These are phyloP conservation scores for Phylloscopus whistleri DNA, from an alignment of 2,113 vertebrate species.

Conservation along the genomic window DNA sequence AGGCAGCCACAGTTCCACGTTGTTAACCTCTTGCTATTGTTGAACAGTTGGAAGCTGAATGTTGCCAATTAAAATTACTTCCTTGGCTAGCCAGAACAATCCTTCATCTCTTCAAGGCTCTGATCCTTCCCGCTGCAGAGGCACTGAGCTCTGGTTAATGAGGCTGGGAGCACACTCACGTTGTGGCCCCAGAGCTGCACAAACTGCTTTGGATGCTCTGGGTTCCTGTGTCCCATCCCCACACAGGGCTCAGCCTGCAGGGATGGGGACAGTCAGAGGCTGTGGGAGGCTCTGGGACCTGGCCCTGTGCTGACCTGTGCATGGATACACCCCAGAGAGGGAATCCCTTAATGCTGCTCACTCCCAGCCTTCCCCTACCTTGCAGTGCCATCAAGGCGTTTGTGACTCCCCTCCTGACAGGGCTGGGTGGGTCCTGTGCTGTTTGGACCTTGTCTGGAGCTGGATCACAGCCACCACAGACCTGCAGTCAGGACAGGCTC, in stretches of 20 bases:
- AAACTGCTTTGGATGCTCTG: background rate
- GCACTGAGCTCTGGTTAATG: background rate
- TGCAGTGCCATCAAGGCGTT: background rate
- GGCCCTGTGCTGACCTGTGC: background rate
- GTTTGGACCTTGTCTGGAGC: background rate
- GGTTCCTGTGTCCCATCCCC: background rate
- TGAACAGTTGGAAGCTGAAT: slow-evolving; percentile 32
- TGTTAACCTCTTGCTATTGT: slow-evolving; percentile 40
- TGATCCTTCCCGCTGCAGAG: background rate
- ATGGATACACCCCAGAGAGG: background rate
- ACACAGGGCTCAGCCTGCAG: background rate
- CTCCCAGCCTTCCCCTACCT: background rate
- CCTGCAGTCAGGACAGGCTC: background rate
- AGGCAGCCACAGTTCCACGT: background rate
- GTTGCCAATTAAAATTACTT: slow-evolving; percentile 52
- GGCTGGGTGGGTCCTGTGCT: background rate
- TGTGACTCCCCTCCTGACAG: background rate
- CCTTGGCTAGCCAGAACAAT: slow-evolving; percentile 23
- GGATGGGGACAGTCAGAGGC: background rate
- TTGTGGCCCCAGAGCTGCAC: background rate
- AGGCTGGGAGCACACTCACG: background rate
- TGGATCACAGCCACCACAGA: background rate
- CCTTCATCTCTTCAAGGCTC: slow-evolving; percentile 8
- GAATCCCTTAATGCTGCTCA: background rate
- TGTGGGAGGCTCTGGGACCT: background rate